phyloP scores from a whole-genome alignment of 2,888 invertebrate species.

The Acanthoscelides obtectus region DNA sequence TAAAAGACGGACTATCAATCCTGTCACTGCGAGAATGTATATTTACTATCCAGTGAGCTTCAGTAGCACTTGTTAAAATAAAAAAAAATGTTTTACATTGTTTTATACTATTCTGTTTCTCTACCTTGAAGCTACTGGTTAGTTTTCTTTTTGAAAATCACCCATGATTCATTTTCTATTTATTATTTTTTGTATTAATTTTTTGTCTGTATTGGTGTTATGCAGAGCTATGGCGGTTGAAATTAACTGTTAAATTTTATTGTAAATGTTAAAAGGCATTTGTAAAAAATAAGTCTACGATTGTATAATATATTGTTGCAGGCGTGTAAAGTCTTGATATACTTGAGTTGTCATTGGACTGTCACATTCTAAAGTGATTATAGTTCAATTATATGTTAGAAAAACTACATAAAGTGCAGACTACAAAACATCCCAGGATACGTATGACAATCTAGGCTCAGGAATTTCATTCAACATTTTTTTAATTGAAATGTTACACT shows the following conservation, averaged over 20 bases:
- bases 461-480: too few species aligned
- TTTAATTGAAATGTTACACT: too few species aligned
- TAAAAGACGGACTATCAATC: not conserved
- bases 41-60: not conserved
- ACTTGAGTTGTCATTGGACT: too few species aligned
- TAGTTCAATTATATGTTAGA: too few species aligned
- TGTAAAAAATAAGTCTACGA: too few species aligned
- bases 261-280: not conserved
- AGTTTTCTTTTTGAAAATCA: not conserved
- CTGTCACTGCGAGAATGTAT: not conserved
- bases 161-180: not conserved
- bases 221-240: not conserved
- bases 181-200: not conserved
- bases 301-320: too few species aligned
- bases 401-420: too few species aligned
- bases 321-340: too few species aligned
- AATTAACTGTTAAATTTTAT: not conserved
- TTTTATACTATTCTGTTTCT: not conserved
- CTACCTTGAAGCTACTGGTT: not conserved
- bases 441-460: too few species aligned
- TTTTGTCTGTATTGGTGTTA: not conserved
- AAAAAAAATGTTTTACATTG: not conserved
- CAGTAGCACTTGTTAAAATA: not conserved
- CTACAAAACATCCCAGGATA: too few species aligned
- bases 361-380: too few species aligned